Base-by-base conservation (phyloP, 1,140 invertebrate genomes). In the Saxidomus purpurata region DNA sequence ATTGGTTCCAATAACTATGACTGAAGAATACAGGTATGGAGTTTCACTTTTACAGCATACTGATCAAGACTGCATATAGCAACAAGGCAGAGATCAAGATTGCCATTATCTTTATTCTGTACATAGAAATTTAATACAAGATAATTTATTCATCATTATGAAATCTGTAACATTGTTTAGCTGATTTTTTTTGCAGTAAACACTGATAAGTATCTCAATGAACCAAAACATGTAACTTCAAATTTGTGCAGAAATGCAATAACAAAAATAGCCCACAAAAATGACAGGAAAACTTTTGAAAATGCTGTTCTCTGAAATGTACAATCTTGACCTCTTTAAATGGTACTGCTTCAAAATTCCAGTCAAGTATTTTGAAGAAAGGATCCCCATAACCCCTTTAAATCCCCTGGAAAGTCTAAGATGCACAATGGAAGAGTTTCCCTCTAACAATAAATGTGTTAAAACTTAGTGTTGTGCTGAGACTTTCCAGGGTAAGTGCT, bases 401-500 rank as follows among this genome's bases (percentile, higher is more conserved):
- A 63, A 59, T 8, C 25, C 80, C 52, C 80, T 82, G 80, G 80
- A 82, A 63, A 82, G 80, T 67, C 13, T 17, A 4, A 52, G 40
- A 43, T 43, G 36, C 52, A 63, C 61, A 63, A 38, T 71, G 1
- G 3, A 38, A 71, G 67, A 1, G n/a, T 22, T 59, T 28, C 52
- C 17, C 34, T n/a, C 34, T 61, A 55, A 59, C 0, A 59, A 49
- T 1, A 79, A 22, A 79, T 43, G 49, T 28, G 74, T 55, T 49
- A 76, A 11, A 55, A 79, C 43, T 11, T 17, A 6, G 15, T 31
- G 22, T 55, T 36, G 76, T 79, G 76, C 49, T 17, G 11, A 19
- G 3, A 85, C 84, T 87, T 77, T 71, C 84, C 67, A 87, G 71
- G 69, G 84, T 19, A 1, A 38, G 11, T 36, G 63, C 40, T 31